These are phyloP conservation scores for Vanessa tameamea DNA, from an alignment of 1,140 invertebrate genomes.

Conservation along the genomic window DNA sequence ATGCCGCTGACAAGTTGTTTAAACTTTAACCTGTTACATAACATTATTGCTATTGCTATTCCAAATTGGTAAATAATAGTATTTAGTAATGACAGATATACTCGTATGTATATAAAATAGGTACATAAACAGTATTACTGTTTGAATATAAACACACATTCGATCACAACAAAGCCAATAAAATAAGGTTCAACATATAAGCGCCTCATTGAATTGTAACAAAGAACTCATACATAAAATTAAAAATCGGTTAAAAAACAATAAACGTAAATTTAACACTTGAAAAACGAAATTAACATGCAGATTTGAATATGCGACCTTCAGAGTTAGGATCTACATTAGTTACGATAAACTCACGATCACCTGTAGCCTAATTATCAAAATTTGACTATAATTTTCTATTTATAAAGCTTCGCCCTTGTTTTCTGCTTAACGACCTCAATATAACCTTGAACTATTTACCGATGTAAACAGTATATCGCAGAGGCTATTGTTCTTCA, in stretches of 20 bases:
- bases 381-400: not conserved
- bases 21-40: not conserved
- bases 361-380: not conserved
- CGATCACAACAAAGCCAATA: not conserved
- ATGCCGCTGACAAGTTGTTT: not conserved
- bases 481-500: slow-evolving; percentile 16
- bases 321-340: too few species aligned
- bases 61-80: not conserved
- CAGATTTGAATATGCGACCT: too few species aligned
- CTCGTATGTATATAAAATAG: not conserved
- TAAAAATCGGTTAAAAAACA: too few species aligned
- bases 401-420: slow-evolving; percentile 1
- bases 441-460: slow-evolving; percentile 1
- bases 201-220: too few species aligned
- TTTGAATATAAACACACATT: too few species aligned
- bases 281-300: too few species aligned
- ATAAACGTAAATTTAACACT: too few species aligned
- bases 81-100: too few species aligned
- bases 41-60: not conserved
- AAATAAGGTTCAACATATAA: not conserved
- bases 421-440: not conserved
- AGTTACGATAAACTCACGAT: too few species aligned
- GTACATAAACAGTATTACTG: too few species aligned
- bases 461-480: slow-evolving; percentile 1
- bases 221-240: too few species aligned